Base-by-base conservation (phyloP, 2,797 vertebrate genomes). In the Perodicticus potto region DNA sequence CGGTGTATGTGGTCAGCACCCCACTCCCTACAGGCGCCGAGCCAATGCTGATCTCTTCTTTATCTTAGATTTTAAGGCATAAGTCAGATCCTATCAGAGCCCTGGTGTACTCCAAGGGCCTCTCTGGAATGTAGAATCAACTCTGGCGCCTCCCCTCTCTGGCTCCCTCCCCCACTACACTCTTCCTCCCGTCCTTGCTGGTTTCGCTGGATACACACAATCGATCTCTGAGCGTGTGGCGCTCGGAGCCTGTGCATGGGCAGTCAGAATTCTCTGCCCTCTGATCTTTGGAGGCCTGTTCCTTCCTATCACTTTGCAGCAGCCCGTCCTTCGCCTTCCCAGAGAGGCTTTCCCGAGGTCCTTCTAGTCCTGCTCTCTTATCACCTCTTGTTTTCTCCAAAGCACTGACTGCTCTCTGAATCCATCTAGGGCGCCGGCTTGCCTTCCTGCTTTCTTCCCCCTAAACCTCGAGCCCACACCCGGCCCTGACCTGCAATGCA, bases 91-190 rank as follows among this genome's bases (percentile, higher is more conserved):
- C 2, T 53, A 22, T 59, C 40, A 59, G 59, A 95, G 63, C 20
- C 29, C 34, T n/a, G 8, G 29, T 1, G 14, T 4, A 29, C 65
- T 80, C 78, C 22, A 14, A 19, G 29, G 49, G 65, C 57, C 13
- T 67, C 1, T 40, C 19, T 32, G 25, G 67, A 49, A 23, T n/a
- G 57, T 5, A 27, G 32, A 90, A 29, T 74, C 34, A 90, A 22
- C 74, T n/a, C 32, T 2, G 10, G 32, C 16, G 19, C 67, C 20
- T 32, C 2, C 0, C 40, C 49, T 17, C 37, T n/a, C 80, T 43
- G 17, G 55, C n/a, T 34, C 11, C 8, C 0, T 32, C 32, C 12
- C 72, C 43, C 34, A 57, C 25, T 4, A 2, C 11, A 13, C 22
- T 20, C 49, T 43, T 27, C 27, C 57, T 67, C 20, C 65, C 4